Conservation (phyloP, 2,113 vertebrate species). For the Pantherophis guttatus region DNA sequence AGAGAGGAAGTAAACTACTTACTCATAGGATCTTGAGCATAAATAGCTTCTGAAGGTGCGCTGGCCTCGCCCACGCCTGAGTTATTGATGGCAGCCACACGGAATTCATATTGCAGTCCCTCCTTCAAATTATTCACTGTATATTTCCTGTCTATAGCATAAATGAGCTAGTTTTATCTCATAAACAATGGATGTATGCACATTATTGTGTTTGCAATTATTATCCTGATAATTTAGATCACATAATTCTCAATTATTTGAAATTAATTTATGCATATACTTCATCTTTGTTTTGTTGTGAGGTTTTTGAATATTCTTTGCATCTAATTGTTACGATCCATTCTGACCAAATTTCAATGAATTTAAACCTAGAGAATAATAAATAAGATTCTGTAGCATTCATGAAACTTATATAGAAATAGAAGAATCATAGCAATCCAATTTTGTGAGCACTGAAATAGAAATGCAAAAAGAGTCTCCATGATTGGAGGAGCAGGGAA, state of each 20-base stretch:
- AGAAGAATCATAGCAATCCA: too few species aligned
- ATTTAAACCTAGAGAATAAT: neutral
- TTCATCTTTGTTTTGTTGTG: neutral
- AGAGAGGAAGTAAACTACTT: constrained; percentile 43
- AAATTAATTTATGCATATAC: neutral
- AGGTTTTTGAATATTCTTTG: neutral
- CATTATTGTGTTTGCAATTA: neutral
- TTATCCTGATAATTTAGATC: neutral
- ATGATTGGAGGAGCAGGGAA: neutral
- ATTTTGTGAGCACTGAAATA: neutral
- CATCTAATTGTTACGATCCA: neutral
- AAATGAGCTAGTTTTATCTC: neutral
- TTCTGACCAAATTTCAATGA: neutral
- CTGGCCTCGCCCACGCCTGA: constrained; percentile 83
- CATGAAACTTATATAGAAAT: neutral
- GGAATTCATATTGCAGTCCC: constrained; percentile 87
- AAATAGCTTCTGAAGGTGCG: constrained; percentile 75
- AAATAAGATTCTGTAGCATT: neutral
- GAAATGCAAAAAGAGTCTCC: neutral
- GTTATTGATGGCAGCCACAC: constrained; percentile 81
- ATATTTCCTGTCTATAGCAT: constrained; percentile 71
- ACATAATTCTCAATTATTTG: neutral
- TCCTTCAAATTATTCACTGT: constrained; percentile 73
- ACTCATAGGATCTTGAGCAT: constrained; percentile 81
- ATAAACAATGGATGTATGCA: neutral